Evolutionary conservation across 1,140 invertebrate species (phyloP).

Genomic region (Steinernema feltiae): DNA sequence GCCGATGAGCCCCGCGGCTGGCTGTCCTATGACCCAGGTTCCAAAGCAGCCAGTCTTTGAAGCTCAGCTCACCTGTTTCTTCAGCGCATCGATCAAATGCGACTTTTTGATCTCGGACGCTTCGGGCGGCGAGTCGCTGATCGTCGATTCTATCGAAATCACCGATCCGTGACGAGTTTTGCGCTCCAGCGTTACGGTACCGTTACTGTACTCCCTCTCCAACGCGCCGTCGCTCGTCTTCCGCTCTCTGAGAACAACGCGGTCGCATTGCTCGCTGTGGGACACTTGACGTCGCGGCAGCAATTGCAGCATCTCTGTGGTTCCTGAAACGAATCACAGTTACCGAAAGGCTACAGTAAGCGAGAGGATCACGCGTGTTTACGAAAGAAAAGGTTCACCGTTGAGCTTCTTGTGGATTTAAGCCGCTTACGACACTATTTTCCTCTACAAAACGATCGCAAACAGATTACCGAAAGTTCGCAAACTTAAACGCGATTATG

Average conservation of each 20-base stretch:
- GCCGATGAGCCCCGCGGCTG: neutral
- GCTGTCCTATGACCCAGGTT: neutral
- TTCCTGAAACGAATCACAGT: neutral
- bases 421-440: too few species aligned
- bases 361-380: too few species aligned
- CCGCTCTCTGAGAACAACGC: neutral
- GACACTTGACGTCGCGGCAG: neutral
- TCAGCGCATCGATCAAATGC: neutral
- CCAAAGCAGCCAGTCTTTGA: neutral
- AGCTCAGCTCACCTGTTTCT: neutral
- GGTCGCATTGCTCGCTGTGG: conserved; percentile 4
- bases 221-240: conserved; percentile 6
- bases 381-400: too few species aligned
- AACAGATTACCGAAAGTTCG: too few species aligned
- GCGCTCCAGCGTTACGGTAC: neutral
- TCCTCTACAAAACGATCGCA: too few species aligned
- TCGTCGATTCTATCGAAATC: neutral
- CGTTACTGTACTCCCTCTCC: neutral
- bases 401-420: too few species aligned
- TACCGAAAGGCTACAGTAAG: too few species aligned
- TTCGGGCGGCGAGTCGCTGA: neutral
- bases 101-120: neutral
- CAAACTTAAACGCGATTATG: too few species aligned
- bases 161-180: neutral
- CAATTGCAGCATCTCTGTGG: neutral